These are phyloP conservation scores for Podocnemis expansa DNA, from an alignment of 2,113 vertebrate species.

Conservation along the genomic window DNA sequence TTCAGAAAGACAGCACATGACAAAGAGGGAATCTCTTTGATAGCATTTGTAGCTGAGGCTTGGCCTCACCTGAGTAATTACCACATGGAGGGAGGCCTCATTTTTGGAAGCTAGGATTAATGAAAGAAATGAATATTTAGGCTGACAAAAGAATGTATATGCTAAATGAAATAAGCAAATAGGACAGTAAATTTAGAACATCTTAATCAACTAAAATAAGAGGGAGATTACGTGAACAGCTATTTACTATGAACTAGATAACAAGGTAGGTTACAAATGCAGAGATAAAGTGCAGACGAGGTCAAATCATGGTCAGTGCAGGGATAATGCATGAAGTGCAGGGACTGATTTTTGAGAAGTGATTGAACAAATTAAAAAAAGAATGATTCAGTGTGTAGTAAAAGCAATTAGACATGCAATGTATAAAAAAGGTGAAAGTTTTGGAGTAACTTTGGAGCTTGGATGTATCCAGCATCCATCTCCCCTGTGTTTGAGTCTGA, in stretches of 20 bases:
- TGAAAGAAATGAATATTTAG: neutral
- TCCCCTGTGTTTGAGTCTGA: neutral
- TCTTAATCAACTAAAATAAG: neutral
- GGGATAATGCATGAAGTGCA: neutral
- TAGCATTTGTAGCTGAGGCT: neutral
- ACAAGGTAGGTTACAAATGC: neutral
- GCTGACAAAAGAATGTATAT: neutral
- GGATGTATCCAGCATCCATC: neutral
- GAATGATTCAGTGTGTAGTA: neutral
- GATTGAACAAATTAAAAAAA: neutral
- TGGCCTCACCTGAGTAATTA: neutral
- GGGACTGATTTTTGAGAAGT: neutral
- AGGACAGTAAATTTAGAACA: neutral
- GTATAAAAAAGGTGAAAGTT: neutral
- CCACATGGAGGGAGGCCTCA: too few relatives aligned
- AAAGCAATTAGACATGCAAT: neutral
- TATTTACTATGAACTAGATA: neutral
- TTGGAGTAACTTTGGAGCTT: neutral
- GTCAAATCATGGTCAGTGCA: neutral
- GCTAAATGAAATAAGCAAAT: neutral
- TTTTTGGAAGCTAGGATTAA: neutral
- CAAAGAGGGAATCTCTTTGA: conserved; percentile 6
- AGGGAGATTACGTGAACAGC: neutral
- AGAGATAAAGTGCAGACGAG: neutral
- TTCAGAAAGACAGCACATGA: neutral